These are phyloP conservation scores for Puffinus mauretanicus DNA, from an alignment of 2,113 vertebrate species.

Conservation along the genomic window DNA sequence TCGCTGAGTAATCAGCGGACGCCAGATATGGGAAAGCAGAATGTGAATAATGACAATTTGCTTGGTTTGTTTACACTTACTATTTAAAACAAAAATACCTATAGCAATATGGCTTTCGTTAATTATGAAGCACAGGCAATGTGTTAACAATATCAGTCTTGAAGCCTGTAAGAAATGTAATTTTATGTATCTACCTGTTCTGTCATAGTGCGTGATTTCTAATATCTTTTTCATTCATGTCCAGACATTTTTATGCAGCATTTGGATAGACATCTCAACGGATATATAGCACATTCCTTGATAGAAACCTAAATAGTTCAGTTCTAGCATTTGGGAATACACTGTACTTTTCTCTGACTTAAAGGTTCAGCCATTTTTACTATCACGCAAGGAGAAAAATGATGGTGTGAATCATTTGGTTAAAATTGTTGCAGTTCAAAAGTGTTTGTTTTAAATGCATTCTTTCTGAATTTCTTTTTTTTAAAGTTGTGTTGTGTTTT, in stretches of 20 bases:
- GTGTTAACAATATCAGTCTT: neutral
- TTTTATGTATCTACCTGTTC: neutral
- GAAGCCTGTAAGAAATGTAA: neutral
- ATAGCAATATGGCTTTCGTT: neutral
- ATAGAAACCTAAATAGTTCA: conserved; percentile 33
- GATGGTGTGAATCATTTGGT: neutral
- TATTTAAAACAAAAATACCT: conserved; percentile 65
- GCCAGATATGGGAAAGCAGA: conserved; percentile 32
- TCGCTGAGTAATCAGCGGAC: conserved; percentile 46
- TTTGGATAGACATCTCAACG: neutral
- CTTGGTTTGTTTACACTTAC: conserved; percentile 62
- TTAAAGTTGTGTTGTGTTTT: neutral
- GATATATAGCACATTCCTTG: conserved; percentile 18
- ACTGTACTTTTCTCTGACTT: neutral
- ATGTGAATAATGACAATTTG: conserved; percentile 59
- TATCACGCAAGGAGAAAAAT: neutral
- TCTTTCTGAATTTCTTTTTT: conserved; percentile 22
- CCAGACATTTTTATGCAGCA: neutral
- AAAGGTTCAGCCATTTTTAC: conserved; percentile 12
- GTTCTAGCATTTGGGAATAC: conserved; percentile 22
- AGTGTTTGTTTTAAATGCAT: conserved; percentile 56
- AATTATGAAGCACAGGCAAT: neutral
- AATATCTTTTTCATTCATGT: neutral
- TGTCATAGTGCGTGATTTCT: neutral
- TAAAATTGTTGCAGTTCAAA: conserved; percentile 23